These are phyloP conservation scores for Salvelinus sp. DNA, from an alignment of 2,113 vertebrate genomes.

Conservation along the genomic window DNA sequence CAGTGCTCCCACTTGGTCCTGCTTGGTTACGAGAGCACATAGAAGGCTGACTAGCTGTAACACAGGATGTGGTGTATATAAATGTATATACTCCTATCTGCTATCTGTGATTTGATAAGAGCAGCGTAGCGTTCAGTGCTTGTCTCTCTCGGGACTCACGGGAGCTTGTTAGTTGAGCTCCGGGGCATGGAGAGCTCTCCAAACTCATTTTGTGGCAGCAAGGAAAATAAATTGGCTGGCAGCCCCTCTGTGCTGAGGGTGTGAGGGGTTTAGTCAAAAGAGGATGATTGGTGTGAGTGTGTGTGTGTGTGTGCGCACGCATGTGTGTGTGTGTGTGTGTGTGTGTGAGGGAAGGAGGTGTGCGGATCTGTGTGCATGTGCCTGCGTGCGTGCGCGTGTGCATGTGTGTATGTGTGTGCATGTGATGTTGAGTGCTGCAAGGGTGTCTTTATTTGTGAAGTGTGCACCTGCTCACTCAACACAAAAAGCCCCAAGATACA, in stretches of 20 bases:
- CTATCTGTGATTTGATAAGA: slow-evolving; percentile 38
- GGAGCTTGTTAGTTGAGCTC: neutral
- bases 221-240: slow-evolving; percentile 10
- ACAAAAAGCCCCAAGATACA: neutral
- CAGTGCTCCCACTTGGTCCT: neutral
- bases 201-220: slow-evolving; percentile 42
- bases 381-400: no score
- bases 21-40: neutral
- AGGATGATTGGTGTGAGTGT: neutral
- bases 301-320: neutral
- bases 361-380: no score
- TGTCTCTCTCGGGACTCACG: neutral
- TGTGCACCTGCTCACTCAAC: neutral
- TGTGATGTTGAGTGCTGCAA: no score
- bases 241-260: neutral
- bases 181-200: slow-evolving; percentile 26
- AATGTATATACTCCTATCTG: neutral
- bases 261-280: slow-evolving; percentile 8
- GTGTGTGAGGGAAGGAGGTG: no score
- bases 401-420: neutral
- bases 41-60: neutral
- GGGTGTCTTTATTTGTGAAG: neutral
- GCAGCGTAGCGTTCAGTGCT: slow-evolving; percentile 20
- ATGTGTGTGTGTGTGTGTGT: no score
- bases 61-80: neutral